These are phyloP conservation scores for Dryobota labecula DNA, from an alignment of 2,888 invertebrate genomes.

Conservation along the genomic window DNA sequence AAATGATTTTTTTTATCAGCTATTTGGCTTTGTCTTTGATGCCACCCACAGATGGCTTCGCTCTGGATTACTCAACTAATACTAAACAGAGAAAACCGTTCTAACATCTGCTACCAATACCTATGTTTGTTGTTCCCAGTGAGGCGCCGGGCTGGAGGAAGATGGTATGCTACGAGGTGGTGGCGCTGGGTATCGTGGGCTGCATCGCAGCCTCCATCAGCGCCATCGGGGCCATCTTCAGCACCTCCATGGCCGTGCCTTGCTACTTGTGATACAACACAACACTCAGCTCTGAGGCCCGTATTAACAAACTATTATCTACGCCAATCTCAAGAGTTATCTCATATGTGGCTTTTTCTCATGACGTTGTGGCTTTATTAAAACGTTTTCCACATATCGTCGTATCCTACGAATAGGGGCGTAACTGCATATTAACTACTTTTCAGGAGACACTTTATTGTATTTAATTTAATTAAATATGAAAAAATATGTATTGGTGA, in stretches of 20 bases:
- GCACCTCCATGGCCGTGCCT: constrained; percentile 81
- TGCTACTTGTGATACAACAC: constrained; percentile 78
- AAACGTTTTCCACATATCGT: too few relatives aligned
- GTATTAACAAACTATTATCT: constrained; percentile 4
- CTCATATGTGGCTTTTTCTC: too few relatives aligned
- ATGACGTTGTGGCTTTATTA: too few relatives aligned
- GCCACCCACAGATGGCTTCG: not conserved
- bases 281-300: constrained; percentile 6
- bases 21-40: not conserved
- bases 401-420: too few relatives aligned
- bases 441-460: too few relatives aligned
- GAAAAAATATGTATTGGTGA: too few relatives aligned
- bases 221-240: constrained; percentile 90
- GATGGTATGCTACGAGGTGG: constrained; percentile 91
- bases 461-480: too few relatives aligned
- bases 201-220: constrained; percentile 91
- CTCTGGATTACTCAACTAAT: not conserved
- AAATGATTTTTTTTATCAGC: not conserved
- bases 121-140: constrained; percentile 82
- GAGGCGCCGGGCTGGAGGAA: constrained; percentile 89
- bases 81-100: not conserved
- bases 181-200: constrained; percentile 91
- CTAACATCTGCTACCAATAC: not conserved
- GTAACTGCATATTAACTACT: too few relatives aligned
- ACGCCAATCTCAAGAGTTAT: not conserved